Conservation (phyloP, 2,113 vertebrate genomes). For the Galemys pyrenaicus region DNA sequence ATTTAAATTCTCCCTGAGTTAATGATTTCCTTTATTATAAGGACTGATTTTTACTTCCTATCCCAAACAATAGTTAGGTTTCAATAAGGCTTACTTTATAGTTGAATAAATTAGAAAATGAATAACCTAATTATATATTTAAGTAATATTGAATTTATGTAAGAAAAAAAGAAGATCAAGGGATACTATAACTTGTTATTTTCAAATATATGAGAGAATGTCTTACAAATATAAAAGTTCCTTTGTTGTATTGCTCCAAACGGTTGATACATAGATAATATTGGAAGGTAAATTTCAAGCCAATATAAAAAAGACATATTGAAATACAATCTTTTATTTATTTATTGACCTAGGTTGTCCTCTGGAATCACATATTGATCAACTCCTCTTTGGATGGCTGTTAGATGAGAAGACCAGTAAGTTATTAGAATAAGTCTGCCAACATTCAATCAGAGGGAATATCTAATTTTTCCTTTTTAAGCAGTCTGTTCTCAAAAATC, state of each 20-base stretch:
- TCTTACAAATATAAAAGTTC: background rate
- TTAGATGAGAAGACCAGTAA: background rate
- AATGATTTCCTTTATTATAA: background rate
- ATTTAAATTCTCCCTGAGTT: background rate
- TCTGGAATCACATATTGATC: background rate
- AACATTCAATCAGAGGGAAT: background rate
- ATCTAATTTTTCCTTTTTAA: background rate
- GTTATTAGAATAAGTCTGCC: background rate
- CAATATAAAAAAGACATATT: background rate
- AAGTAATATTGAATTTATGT: background rate
- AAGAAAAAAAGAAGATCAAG: background rate
- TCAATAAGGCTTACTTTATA: background rate
- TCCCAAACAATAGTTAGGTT: background rate
- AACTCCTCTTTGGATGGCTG: background rate
- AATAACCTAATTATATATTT: background rate
- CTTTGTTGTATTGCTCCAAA: background rate
- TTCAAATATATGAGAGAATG: background rate
- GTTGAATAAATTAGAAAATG: background rate
- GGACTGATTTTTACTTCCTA: background rate
- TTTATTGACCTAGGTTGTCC: background rate
- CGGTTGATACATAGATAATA: background rate
- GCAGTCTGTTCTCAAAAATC: background rate
- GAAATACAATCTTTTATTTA: background rate
- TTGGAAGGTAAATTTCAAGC: background rate
- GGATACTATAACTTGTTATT: background rate